These are phyloP conservation scores for Nylanderia fulva DNA, from an alignment of 1,140 invertebrate genomes.

Conservation along the genomic window DNA sequence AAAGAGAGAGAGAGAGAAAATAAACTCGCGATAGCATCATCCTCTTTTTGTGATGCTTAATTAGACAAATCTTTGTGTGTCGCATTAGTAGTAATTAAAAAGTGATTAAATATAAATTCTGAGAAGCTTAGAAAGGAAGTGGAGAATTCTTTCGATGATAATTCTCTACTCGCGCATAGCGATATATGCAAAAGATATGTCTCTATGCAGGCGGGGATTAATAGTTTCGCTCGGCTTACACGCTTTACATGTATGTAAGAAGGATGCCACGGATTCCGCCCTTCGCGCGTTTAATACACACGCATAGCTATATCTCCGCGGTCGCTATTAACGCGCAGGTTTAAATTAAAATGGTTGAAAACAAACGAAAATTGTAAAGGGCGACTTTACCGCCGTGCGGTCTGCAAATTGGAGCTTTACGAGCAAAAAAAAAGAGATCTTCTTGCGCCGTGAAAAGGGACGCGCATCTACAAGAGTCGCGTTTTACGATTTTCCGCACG, in stretches of 20 bases:
- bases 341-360: slow-evolving; percentile 61
- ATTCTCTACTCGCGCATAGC: neutral
- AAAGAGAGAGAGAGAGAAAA: neutral
- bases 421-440: slow-evolving; percentile 29
- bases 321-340: slow-evolving; percentile 29
- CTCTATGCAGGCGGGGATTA: neutral
- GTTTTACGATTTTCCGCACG: slow-evolving; percentile 59
- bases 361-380: slow-evolving; percentile 60
- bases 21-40: slow-evolving; percentile 1
- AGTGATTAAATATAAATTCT: neutral
- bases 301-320: neutral
- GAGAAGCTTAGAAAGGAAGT: neutral
- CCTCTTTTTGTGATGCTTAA: neutral
- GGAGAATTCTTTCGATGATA: neutral
- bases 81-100: slow-evolving; percentile 7
- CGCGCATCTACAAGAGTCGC: slow-evolving; percentile 29
- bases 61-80: slow-evolving; percentile 3
- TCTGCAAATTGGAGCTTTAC: slow-evolving; percentile 41
- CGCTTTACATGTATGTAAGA: neutral
- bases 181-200: neutral
- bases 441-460: slow-evolving; percentile 24
- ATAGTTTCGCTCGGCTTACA: neutral
- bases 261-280: slow-evolving; percentile 34
- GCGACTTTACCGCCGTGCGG: neutral
- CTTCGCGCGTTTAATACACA: slow-evolving; percentile 1